Base-by-base conservation (phyloP, 2,113 vertebrate genomes). In the Lycaon pictus region DNA sequence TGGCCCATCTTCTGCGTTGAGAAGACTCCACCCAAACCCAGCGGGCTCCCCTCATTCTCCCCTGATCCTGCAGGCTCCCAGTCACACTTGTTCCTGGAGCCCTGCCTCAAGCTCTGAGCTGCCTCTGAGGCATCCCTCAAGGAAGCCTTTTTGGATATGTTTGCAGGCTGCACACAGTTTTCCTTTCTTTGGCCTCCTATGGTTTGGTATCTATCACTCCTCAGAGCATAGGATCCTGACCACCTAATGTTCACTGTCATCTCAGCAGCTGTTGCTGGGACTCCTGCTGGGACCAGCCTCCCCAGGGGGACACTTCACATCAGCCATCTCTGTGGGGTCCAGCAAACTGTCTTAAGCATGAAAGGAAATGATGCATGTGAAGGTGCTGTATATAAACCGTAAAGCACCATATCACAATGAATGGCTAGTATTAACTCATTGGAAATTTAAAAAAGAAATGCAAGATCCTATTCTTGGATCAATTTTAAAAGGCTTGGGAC, bases 361-460 rank as follows among this genome's bases (percentile, higher is more conserved):
- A 77, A 80, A 88, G 17, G 81, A 92, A 53, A 51, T 19, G 6
- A 48, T 13, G 27, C 29, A 51, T 7, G 7, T 16, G 0, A 89
- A 86, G 17, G 20, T 7, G 16, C 17, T 72, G 17, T 32, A 35
- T 27, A 10, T 67, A 82, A 67, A 83, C 88, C 35, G 3, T 35
- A 35, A 96, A 90, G 16, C 55, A 53, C 19, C 3, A 3, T 27
- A 35, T 43, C 22, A 58, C 53, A 63, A 43, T 23, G 63, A 72
- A 53, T 43, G 69, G 69, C 65, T 95, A 65, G 15, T n/a, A 72
- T 91, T 86, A 91, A 67, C 56, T 92, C 90, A 16, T 53, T n/a
- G 56, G 55, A 95, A 93, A 94, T 72, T 51, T 51, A 65, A 76
- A 63, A 84, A 63, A 89, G 69, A 95, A 89, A 85, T 32, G 56